A percentile compares a stretch with the other conserved stretches of the same genome.
These are phyloP conservation scores for Prietella phreatophila DNA, from an alignment of 2,113 vertebrate species.

Conservation along the genomic window DNA sequence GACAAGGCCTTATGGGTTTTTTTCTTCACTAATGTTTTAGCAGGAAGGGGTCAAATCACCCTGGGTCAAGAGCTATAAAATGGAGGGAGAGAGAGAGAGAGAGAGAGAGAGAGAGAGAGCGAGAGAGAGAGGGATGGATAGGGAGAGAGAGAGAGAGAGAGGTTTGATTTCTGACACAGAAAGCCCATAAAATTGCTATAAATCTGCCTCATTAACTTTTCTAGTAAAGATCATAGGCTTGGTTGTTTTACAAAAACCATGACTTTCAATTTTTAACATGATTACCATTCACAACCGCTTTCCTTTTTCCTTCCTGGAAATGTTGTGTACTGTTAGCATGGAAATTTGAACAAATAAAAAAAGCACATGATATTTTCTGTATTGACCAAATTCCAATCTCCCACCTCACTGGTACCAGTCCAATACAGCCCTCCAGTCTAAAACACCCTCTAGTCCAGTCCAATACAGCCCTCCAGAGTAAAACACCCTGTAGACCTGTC, in stretches of 20 bases:
- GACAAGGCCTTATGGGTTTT: background rate
- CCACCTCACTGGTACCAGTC: background rate
- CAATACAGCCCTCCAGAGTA: background rate
- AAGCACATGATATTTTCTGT: background rate
- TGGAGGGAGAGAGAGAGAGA: background rate
- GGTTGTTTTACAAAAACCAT: background rate
- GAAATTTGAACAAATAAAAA: background rate
- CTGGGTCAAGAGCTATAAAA: background rate
- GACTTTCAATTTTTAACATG: background rate
- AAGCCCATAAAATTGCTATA: background rate
- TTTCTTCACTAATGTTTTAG: background rate
- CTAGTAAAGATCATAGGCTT: background rate
- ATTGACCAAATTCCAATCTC: background rate
- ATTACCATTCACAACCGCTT: background rate
- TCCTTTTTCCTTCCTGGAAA: background rate
- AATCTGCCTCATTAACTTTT: conserved; percentile 12
- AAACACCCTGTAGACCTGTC: background rate
- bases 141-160: background rate
- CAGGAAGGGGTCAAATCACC: background rate
- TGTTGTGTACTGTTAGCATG: background rate
- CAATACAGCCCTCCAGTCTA: background rate
- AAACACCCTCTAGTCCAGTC: background rate
- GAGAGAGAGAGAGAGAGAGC: background rate
- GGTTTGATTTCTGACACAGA: background rate
- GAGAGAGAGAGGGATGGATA: background rate